Evolutionary conservation across 1,140 invertebrate genomes (phyloP), one percentile per base, ranked within the genome.

Genomic region (Phymorhynchus buccinoides): DNA sequence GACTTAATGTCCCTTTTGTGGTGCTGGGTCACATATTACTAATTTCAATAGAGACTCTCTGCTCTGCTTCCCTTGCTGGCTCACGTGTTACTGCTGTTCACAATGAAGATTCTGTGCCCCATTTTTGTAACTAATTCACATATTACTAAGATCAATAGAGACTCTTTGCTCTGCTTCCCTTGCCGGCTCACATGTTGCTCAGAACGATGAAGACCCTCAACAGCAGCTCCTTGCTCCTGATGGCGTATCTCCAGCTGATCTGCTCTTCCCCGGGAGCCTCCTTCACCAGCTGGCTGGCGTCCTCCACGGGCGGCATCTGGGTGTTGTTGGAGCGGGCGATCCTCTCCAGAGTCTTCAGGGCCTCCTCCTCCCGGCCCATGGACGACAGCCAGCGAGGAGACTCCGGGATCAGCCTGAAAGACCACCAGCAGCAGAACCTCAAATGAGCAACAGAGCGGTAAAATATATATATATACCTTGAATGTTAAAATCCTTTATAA

Each of bases 371-470:
- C 90, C 96, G 95, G 4, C 97, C 97, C 89, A 95, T 96, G 22
- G 96, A 95, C 41, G 98, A 96, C 89, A 97, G 95, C 93, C 95
- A 99, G 77, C 97, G 94, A 22, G 97, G 97, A 88, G 97, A 98
- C 94, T 98, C 97, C 73, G 97, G 97, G 77, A 98, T 93, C 71
- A 86, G 87, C 91, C 91, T 85, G 48, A 86, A 87, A 62, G 66
- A 78, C 78, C 42, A 42, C 22, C 30, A 41, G 18, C 4, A 66
- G 62, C 9, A 27, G 16, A 66, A n/a, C n/a, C n/a, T n/a, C n/a
- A n/a, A n/a, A n/a, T n/a, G n/a, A n/a, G n/a, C n/a, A n/a, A n/a
- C n/a, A n/a, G n/a, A n/a, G n/a, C n/a, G n/a, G n/a, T n/a, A n/a
- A n/a, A n/a, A n/a, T n/a, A n/a, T n/a, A n/a, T n/a, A n/a, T n/a